Conservation (phyloP, 2,797 vertebrate species). For the Coreius guichenoti region DNA sequence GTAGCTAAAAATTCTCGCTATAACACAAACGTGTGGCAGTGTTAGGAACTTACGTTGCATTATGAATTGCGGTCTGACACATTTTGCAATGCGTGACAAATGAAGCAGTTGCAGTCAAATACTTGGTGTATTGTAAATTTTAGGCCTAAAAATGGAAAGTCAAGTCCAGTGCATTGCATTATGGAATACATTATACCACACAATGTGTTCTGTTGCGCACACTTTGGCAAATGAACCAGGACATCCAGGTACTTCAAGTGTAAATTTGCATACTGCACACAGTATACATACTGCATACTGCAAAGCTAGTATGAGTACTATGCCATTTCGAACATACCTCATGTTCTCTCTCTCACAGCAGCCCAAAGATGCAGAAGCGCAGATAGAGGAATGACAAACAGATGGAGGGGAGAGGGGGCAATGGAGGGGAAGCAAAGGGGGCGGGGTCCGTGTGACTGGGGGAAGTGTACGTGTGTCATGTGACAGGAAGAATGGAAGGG, state of each 20-base stretch:
- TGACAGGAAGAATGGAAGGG: conserved; percentile 64
- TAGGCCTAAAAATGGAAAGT: not conserved
- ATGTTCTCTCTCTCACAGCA: conserved; percentile 67
- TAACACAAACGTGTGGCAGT: not conserved
- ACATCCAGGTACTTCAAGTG: not conserved
- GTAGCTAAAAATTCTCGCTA: not conserved
- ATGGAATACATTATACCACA: not conserved
- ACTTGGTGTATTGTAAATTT: not conserved
- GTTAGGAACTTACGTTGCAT: not conserved
- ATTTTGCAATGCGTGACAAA: not conserved
- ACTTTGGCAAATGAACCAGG: not conserved
- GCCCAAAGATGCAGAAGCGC: conserved; percentile 64
- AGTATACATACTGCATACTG: not conserved
- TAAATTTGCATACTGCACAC: not conserved
- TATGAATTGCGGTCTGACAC: not conserved
- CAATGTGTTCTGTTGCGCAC: not conserved
- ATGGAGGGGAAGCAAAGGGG: conserved; percentile 48
- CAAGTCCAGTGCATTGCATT: not conserved
- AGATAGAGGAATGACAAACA: conserved; percentile 47
- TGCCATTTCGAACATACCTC: conserved; percentile 42
- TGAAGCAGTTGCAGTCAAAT: not conserved
- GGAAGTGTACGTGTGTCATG: conserved; percentile 69
- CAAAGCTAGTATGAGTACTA: conserved; percentile 26
- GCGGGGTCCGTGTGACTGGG: conserved; percentile 36
- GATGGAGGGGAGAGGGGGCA: conserved; percentile 48